phyloP scores from a whole-genome alignment of 2,113 vertebrate genomes.

The Platycercus adscitus region DNA sequence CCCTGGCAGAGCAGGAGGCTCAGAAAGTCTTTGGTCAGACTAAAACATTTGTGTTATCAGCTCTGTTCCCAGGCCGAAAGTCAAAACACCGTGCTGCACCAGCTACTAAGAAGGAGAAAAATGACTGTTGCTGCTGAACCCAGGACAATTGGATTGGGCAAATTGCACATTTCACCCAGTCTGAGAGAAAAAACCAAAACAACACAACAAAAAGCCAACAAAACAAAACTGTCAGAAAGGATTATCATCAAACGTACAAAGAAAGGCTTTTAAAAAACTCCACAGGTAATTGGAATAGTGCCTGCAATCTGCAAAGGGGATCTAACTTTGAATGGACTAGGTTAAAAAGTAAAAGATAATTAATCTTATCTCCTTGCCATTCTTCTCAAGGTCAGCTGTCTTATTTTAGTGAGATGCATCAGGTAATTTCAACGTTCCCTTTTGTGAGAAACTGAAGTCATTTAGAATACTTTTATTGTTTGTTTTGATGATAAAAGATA shows the following conservation, averaged over 20 bases:
- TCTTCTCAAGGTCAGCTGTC: neutral
- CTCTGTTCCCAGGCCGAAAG: no score
- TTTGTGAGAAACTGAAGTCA: neutral
- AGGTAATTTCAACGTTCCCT: neutral
- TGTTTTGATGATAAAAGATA: neutral
- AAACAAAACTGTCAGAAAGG: neutral
- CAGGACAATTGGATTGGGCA: neutral
- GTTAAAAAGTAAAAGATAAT: neutral
- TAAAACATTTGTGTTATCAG: no score
- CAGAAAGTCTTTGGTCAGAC: no score
- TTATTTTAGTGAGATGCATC: neutral
- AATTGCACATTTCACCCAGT: neutral
- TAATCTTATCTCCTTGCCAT: neutral
- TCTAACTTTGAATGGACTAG: neutral
- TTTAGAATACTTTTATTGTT: slow-evolving; percentile 33
- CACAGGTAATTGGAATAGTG: neutral
- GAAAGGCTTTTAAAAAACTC: neutral
- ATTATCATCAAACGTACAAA: neutral
- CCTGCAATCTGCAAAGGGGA: neutral
- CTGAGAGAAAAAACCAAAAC: neutral
- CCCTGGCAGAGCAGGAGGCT: no score
- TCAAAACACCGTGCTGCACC: no score
- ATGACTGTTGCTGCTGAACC: no score
- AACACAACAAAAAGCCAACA: neutral
- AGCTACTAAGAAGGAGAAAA: no score